phyloP scores from a whole-genome alignment of 2,888 invertebrate genomes.

The Dolichopus griseipennis region DNA sequence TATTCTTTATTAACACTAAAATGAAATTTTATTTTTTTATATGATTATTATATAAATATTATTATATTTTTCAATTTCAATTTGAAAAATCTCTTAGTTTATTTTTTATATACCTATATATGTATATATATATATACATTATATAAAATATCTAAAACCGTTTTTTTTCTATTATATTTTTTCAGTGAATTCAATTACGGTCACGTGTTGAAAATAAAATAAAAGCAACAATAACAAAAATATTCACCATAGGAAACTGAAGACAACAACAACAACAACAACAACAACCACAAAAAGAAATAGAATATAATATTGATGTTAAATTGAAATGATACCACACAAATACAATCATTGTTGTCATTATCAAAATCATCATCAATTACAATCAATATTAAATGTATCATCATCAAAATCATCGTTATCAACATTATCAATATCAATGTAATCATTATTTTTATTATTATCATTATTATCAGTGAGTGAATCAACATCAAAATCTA shows the following conservation, averaged over 20 bases:
- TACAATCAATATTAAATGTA: not conserved
- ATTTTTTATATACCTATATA: too few relatives aligned
- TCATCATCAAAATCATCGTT: too few relatives aligned
- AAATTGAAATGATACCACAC: slow-evolving; percentile 6
- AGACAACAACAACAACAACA: not conserved
- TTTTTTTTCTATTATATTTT: not conserved
- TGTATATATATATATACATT: too few relatives aligned
- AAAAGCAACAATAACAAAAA: not conserved
- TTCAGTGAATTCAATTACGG: not conserved
- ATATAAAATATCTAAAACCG: not conserved
- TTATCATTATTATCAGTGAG: too few relatives aligned
- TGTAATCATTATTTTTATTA: not conserved
- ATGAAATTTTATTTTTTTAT: not conserved
- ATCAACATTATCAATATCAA: not conserved
- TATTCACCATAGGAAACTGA: not conserved
- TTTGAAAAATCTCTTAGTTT: too few relatives aligned
- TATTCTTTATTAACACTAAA: slow-evolving; percentile 4
- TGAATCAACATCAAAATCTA: too few relatives aligned
- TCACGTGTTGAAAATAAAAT: slow-evolving; percentile 6
- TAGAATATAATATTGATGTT: not conserved
- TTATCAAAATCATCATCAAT: not conserved
- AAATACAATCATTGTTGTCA: not conserved
- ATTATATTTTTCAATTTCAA: not conserved
- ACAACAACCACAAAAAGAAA: not conserved
- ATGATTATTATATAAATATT: not conserved